Evolutionary conservation across 2,113 vertebrate genomes (phyloP), one percentile per base, ranked within the genome.

Genomic region (Sarotherodon lohbergeri): DNA sequence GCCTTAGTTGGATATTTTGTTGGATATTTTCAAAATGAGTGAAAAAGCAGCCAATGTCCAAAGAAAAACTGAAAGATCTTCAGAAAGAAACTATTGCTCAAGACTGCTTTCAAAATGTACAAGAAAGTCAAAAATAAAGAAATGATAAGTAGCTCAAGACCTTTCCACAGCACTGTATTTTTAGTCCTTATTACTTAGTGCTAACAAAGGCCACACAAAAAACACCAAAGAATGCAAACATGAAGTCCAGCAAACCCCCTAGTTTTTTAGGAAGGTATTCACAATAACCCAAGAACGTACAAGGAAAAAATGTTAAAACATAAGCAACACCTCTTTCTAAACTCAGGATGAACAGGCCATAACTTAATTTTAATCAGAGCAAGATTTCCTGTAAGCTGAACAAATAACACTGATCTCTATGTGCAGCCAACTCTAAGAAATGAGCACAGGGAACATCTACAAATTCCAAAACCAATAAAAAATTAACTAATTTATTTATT

Each of bases 401-500:
- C 66, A 71, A 71, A 71, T 27, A 46, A 43, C 7, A 71, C 3
- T 22, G 3, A 9, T 16, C n/a, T 71, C 39, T 16, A 73, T 43
- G 66, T 71, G 39, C 3, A 71, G 48, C 17, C 48, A 52, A 6
- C 48, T 9, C 17, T 9, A 17, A 52, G 66, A 43, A 71, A 43
- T 9, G 7, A 71, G n/a, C 36, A 16, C 22, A 43, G 22, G 66
- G 22, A 71, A 24, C 7, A 46, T 73, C 5, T 73, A 73, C 39
- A 73, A 71, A 71, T 14, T 46, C n/a, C 11, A 68, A 68, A 39
- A 39, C 3, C 19, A 66, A 61, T 10, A 10, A 63, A 19, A 19
- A 10, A 34, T 27, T 4, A 27, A 27, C 4, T 27, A 34, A 19
- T 0, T 1, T 16, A 16, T 29, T 16, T 0, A 11, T 17, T 4